phyloP scores from a whole-genome alignment of 2,113 vertebrate genomes.

The Micronycteris hirsuta region DNA sequence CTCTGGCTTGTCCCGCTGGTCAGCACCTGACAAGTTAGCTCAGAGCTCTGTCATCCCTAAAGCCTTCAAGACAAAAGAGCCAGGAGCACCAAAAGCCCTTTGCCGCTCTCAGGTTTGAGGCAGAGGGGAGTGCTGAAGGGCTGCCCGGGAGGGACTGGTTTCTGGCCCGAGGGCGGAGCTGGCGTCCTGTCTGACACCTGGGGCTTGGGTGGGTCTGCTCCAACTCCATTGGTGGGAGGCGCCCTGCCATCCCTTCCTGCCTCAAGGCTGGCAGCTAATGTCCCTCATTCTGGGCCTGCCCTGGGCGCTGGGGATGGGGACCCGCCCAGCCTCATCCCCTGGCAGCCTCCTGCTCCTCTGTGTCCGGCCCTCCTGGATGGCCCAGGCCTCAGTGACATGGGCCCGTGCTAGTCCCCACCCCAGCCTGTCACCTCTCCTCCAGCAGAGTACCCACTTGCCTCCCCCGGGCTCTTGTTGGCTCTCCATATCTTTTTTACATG shows the following conservation, averaged over 20 bases:
- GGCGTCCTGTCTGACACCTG: background rate
- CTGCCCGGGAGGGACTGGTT: background rate
- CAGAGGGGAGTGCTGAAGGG: background rate
- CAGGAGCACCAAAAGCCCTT: background rate
- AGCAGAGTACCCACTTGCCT: background rate
- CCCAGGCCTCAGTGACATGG: background rate
- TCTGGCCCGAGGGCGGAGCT: background rate
- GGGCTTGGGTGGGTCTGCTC: accelerated
- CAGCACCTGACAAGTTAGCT: background rate
- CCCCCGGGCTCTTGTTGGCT: background rate
- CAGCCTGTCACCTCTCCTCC: background rate
- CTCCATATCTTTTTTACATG: background rate
- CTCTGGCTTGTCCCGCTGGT: background rate
- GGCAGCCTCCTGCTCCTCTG: background rate
- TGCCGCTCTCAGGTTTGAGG: background rate
- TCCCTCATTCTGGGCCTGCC: background rate
- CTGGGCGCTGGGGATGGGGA: background rate
- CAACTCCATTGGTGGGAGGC: background rate
- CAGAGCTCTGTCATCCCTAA: background rate
- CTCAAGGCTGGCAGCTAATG: accelerated
- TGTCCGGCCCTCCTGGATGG: background rate
- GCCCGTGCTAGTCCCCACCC: background rate
- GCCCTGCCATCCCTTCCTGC: too few relatives aligned
- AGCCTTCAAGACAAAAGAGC: background rate
- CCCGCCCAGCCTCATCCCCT: background rate